Evolutionary conservation across 2,888 invertebrate species (phyloP).

Genomic region (Sinotaia quadrata): DNA sequence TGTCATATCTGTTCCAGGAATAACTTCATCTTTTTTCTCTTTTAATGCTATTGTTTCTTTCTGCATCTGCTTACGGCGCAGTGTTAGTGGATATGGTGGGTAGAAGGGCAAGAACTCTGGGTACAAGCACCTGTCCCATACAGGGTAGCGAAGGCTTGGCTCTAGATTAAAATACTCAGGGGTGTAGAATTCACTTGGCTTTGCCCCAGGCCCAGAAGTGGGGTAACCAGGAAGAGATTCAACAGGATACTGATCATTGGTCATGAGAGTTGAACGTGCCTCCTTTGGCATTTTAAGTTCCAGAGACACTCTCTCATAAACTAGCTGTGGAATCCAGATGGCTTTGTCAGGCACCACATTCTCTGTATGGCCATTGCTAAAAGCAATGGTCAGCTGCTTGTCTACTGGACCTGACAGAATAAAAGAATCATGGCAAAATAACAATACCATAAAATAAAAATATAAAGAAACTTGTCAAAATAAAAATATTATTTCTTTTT

Average conservation of each 20-base stretch:
- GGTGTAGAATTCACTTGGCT: slow-evolving; percentile 60
- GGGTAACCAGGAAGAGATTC: slow-evolving; percentile 62
- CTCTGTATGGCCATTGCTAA: slow-evolving; percentile 66
- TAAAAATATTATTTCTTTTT: too few relatives aligned
- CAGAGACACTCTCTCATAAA: slow-evolving; percentile 67
- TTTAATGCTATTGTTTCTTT: not conserved
- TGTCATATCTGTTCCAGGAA: slow-evolving; percentile 66
- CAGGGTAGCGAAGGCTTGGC: slow-evolving; percentile 39
- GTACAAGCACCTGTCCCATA: slow-evolving; percentile 48
- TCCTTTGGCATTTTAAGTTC: slow-evolving; percentile 68
- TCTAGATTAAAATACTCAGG: slow-evolving; percentile 53
- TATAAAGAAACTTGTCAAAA: too few relatives aligned
- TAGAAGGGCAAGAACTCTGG: slow-evolving; percentile 39
- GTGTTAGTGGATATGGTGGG: slow-evolving; percentile 39
- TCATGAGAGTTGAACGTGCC: slow-evolving; percentile 60
- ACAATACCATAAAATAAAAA: not conserved
- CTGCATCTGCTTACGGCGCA: slow-evolving; percentile 7
- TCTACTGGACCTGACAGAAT: slow-evolving; percentile 59
- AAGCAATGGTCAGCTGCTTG: slow-evolving; percentile 62
- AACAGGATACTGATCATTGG: slow-evolving; percentile 58
- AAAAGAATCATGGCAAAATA: too few relatives aligned
- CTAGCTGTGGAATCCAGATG: slow-evolving; percentile 67
- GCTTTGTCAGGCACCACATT: slow-evolving; percentile 56
- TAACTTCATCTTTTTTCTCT: slow-evolving; percentile 32
- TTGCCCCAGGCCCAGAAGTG: slow-evolving; percentile 59